A percentile compares a stretch with the other conserved stretches of the same genome.
Conservation (phyloP, 2,797 vertebrate species). For the Eleutherodactylus coqui region DNA sequence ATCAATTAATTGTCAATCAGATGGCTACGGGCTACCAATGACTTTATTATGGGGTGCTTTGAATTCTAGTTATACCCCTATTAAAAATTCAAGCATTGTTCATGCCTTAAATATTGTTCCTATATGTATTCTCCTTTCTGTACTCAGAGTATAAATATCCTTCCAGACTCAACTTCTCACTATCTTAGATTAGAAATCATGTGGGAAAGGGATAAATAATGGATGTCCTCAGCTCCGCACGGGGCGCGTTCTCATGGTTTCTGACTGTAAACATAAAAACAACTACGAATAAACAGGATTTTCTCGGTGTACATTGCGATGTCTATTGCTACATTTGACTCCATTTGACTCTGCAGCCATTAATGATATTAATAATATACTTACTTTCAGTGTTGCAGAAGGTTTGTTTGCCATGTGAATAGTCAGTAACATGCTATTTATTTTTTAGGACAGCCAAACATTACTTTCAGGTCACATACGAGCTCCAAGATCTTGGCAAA, state of each 20-base stretch:
- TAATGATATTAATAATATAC: neutral
- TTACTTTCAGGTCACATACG: too few species aligned
- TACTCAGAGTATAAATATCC: constrained; percentile 3
- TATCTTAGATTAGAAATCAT: constrained; percentile 27
- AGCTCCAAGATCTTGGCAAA: too few species aligned
- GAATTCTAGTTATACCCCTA: neutral
- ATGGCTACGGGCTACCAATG: too few species aligned
- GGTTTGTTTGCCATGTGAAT: too few species aligned
- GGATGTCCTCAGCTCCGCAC: neutral
- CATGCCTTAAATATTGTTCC: neutral
- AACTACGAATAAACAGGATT: constrained; percentile 12
- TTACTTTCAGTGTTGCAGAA: too few species aligned
- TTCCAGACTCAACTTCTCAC: neutral
- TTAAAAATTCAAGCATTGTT: neutral
- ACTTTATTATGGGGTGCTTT: too few species aligned
- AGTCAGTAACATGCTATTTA: too few species aligned
- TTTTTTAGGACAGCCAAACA: too few species aligned
- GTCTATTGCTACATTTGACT: neutral
- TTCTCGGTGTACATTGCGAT: neutral
- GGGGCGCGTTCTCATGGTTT: constrained; percentile 20
- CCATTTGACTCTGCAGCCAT: neutral
- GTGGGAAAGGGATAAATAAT: constrained; percentile 45
- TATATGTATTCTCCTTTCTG: neutral
- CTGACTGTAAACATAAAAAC: constrained; percentile 21
- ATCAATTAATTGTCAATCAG: too few species aligned